Conservation (phyloP, 2,113 vertebrate genomes). For the Otus sunia region DNA sequence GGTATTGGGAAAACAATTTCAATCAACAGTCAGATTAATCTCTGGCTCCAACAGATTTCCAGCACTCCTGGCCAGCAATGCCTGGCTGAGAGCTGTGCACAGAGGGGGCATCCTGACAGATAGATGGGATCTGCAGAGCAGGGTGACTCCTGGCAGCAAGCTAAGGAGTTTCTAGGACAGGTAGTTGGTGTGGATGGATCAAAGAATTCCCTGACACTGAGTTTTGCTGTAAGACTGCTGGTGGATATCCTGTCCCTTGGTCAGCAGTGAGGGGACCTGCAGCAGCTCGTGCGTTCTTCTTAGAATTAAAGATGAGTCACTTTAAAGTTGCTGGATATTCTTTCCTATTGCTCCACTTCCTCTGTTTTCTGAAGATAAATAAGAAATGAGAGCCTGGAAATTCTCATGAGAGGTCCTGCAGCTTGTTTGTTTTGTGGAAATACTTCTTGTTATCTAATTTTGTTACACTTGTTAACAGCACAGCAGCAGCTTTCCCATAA, state of each 20-base stretch:
- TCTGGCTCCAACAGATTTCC: background rate
- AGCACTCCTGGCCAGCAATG: background rate
- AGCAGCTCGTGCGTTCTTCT: background rate
- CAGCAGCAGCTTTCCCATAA: slow-evolving; percentile 42
- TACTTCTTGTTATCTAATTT: slow-evolving; percentile 49
- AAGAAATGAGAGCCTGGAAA: slow-evolving; percentile 58
- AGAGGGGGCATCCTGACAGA: background rate
- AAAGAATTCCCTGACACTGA: background rate
- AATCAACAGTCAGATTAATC: background rate
- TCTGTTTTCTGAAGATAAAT: slow-evolving; percentile 65
- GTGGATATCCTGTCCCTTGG: background rate
- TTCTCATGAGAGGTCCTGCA: slow-evolving; percentile 59
- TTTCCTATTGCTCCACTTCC: slow-evolving; percentile 61
- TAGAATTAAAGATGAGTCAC: slow-evolving; percentile 54
- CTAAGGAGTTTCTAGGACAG: background rate
- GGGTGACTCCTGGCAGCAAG: background rate
- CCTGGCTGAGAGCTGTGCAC: background rate
- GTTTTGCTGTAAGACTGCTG: background rate
- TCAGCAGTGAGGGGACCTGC: background rate
- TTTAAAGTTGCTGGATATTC: slow-evolving; percentile 36
- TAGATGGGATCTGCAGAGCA: background rate
- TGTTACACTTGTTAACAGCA: slow-evolving; percentile 31
- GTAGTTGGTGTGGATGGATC: background rate
- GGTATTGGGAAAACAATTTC: background rate
- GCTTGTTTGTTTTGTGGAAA: slow-evolving; percentile 66